phyloP scores from a whole-genome alignment of 2,797 vertebrate species.

The Sebastes oblongus region DNA sequence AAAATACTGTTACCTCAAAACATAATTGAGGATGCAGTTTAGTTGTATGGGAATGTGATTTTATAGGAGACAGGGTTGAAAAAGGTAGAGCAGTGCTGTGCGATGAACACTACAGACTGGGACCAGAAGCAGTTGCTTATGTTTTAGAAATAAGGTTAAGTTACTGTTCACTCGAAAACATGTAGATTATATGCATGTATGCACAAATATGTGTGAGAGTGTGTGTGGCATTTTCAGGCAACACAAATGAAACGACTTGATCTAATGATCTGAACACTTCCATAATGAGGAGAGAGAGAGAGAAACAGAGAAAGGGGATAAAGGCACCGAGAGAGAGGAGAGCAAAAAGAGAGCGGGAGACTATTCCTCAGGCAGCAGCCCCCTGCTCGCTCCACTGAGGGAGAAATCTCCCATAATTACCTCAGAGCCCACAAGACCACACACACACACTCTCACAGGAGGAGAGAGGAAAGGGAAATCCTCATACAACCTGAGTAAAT shows the following conservation, averaged over 20 bases:
- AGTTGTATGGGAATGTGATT: no score
- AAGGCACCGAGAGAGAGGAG: background rate
- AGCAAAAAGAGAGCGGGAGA: background rate
- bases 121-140: background rate
- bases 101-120: no score
- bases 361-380: slow-evolving; percentile 54
- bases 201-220: background rate
- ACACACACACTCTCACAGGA: background rate
- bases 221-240: background rate
- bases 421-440: slow-evolving; percentile 44
- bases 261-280: slow-evolving; percentile 18
- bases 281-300: background rate
- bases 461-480: slow-evolving; percentile 29
- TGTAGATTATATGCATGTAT: background rate
- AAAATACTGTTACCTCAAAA: no score
- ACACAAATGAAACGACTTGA: slow-evolving; percentile 22
- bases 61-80: no score
- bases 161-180: background rate
- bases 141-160: background rate
- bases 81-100: no score
- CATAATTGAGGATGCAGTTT: no score
- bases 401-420: slow-evolving; percentile 70
- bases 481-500: slow-evolving; percentile 61
- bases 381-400: slow-evolving; percentile 53
- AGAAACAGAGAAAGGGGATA: background rate